Evolutionary conservation across 1,140 invertebrate species (phyloP).

Genomic region (Drosophila auraria): DNA sequence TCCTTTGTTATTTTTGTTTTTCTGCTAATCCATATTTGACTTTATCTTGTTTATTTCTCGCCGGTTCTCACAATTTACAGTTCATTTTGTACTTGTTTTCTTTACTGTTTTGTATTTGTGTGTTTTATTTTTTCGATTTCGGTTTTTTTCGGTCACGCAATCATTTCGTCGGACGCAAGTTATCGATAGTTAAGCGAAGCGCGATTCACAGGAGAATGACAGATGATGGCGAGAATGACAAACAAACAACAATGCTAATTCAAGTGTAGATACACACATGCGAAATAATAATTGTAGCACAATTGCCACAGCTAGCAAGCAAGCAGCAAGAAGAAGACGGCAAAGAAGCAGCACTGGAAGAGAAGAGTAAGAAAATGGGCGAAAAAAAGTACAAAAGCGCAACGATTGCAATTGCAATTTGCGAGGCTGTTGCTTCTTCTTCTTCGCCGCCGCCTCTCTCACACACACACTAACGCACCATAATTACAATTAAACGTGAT

Average conservation of each 20-base stretch:
- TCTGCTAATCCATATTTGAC: slow-evolving; percentile 41
- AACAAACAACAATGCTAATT: slow-evolving; percentile 73
- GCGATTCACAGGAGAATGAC: slow-evolving; percentile 64
- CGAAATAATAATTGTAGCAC: slow-evolving; percentile 80
- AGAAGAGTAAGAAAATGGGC: slow-evolving; percentile 44
- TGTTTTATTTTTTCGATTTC: slow-evolving; percentile 14
- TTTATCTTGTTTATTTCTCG: slow-evolving; percentile 20
- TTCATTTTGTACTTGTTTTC: slow-evolving; percentile 11
- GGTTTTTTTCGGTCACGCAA: slow-evolving; percentile 51
- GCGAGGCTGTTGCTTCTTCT: slow-evolving; percentile 64
- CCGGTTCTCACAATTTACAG: slow-evolving; percentile 38
- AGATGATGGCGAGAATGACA: slow-evolving; percentile 65
- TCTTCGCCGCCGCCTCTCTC: slow-evolving; percentile 19
- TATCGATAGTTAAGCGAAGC: slow-evolving; percentile 71
- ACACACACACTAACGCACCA: slow-evolving; percentile 40
- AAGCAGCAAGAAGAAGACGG: slow-evolving; percentile 15
- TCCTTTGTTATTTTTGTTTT: background rate
- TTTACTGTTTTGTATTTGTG: slow-evolving; percentile 6
- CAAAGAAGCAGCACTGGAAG: slow-evolving; percentile 20
- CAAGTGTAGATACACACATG: slow-evolving; percentile 80
- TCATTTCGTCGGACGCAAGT: slow-evolving; percentile 40
- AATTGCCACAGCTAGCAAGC: slow-evolving; percentile 53
- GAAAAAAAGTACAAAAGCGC: slow-evolving; percentile 72
- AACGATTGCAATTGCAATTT: slow-evolving; percentile 57
- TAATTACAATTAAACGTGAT: slow-evolving; percentile 81